These are phyloP conservation scores for Sicus ferrugineus DNA, from an alignment of 2,888 invertebrate genomes.

Conservation along the genomic window DNA sequence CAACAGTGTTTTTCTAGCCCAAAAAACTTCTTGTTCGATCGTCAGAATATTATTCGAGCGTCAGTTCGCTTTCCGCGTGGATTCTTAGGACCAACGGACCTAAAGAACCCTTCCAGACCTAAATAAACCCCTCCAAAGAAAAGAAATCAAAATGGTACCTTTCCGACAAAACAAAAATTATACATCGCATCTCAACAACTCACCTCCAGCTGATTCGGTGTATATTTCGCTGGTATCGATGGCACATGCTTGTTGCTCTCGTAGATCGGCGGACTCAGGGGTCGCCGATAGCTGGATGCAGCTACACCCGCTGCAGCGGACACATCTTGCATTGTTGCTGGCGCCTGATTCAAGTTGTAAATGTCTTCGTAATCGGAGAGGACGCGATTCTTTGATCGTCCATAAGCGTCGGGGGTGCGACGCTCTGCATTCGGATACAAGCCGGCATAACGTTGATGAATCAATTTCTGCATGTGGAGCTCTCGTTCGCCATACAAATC, in stretches of 20 bases:
- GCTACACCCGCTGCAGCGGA: too few species aligned
- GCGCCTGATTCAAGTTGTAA: slow-evolving; percentile 66
- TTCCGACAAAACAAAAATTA: too few species aligned
- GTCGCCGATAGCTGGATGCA: slow-evolving; percentile 71
- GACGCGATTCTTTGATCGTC: slow-evolving; percentile 69
- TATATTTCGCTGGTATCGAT: slow-evolving; percentile 60
- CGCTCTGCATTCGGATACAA: slow-evolving; percentile 68
- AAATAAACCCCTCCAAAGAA: too few species aligned
- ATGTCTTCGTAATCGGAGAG: slow-evolving; percentile 81
- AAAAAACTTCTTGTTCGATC: too few species aligned
- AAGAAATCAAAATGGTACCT: too few species aligned
- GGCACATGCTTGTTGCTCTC: slow-evolving; percentile 62
- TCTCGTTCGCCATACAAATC: slow-evolving; percentile 63
- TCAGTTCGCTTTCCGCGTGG: too few species aligned
- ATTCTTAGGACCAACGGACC: too few species aligned
- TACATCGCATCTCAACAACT: slow-evolving; percentile 37
- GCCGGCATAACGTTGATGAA: slow-evolving; percentile 56
- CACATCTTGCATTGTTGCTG: slow-evolving; percentile 35
- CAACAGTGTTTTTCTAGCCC: too few species aligned
- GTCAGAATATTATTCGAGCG: too few species aligned
- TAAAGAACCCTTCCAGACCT: too few species aligned
- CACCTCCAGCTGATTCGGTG: slow-evolving; percentile 63
- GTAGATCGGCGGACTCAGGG: slow-evolving; percentile 70
- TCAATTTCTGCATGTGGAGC: slow-evolving; percentile 62
- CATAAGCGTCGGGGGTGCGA: slow-evolving; percentile 84